A percentile compares a stretch with the other conserved stretches of the same genome.
These are phyloP conservation scores for Acanthurus tractus DNA, from an alignment of 2,797 vertebrate species.

Conservation along the genomic window DNA sequence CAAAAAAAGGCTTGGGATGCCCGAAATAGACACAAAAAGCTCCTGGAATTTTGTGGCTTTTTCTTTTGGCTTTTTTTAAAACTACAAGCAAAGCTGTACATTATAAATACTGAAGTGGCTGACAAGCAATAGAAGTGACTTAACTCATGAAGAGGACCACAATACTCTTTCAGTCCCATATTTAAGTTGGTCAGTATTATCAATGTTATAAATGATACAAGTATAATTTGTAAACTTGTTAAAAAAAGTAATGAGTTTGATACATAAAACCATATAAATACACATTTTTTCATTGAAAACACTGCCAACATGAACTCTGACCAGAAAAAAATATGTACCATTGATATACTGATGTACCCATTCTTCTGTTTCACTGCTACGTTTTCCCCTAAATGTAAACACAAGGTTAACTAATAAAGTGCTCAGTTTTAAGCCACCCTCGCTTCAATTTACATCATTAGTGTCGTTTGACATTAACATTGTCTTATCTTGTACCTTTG, in stretches of 20 bases:
- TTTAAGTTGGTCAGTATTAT: neutral
- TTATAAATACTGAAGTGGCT: slow-evolving; percentile 46
- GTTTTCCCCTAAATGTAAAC: slow-evolving; percentile 63
- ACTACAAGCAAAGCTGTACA: slow-evolving; percentile 12
- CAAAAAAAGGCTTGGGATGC: neutral
- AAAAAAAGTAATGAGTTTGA: slow-evolving; percentile 15
- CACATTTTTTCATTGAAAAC: slow-evolving; percentile 55
- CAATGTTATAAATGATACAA: neutral
- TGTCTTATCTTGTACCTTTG: neutral
- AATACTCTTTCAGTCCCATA: slow-evolving; percentile 5
- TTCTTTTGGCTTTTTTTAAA: slow-evolving; percentile 13
- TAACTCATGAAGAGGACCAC: neutral
- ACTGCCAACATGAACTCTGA: slow-evolving; percentile 21
- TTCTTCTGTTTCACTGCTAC: slow-evolving; percentile 37
- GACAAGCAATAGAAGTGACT: neutral
- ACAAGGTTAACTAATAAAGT: slow-evolving; percentile 70
- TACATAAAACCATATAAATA: slow-evolving; percentile 35
- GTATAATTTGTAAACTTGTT: slow-evolving; percentile 20
- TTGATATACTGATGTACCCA: neutral
- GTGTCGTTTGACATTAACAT: neutral
- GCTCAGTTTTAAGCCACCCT: slow-evolving; percentile 60
- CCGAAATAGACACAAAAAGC: slow-evolving; percentile 22
- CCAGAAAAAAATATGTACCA: slow-evolving; percentile 1
- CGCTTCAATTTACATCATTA: slow-evolving; percentile 22
- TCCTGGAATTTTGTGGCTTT: slow-evolving; percentile 32